phyloP scores from a whole-genome alignment of 2,888 invertebrate species.

The Lobophora halterata region DNA sequence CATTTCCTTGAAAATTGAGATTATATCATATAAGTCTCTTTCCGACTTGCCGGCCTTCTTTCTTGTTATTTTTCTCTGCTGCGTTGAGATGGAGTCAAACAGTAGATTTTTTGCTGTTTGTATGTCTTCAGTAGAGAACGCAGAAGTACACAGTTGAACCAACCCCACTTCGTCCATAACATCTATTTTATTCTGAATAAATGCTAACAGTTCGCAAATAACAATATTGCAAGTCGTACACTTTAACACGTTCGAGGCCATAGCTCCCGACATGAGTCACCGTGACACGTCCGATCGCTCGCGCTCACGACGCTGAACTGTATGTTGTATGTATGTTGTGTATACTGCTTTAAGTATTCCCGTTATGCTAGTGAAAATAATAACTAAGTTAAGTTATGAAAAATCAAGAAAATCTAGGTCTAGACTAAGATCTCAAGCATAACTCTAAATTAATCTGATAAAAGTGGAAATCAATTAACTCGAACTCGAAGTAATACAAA shows the following conservation, averaged over 20 bases:
- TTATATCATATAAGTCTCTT: background rate
- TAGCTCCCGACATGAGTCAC: background rate
- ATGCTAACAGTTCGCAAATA: background rate
- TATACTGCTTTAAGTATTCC: no score
- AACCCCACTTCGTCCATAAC: background rate
- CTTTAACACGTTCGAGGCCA: background rate
- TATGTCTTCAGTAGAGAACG: background rate
- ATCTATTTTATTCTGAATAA: no score
- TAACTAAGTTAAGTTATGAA: no score
- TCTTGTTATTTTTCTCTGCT: background rate
- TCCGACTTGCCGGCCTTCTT: background rate
- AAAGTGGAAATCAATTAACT: no score
- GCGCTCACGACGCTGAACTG: no score
- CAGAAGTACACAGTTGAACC: background rate
- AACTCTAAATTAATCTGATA: no score
- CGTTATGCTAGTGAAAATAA: no score
- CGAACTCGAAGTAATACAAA: no score
- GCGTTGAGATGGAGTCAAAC: background rate
- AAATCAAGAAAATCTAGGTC: no score
- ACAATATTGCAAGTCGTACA: constrained; percentile 1
- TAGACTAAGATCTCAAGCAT: no score
- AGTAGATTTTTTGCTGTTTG: background rate
- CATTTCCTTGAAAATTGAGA: background rate
- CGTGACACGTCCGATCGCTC: background rate
- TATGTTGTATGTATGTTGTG: no score